Percentiles rank a stretch among this genome's conserved stretches.
Conservation (phyloP, 2,888 invertebrate species). For the Tanytarsus gracilentus region DNA sequence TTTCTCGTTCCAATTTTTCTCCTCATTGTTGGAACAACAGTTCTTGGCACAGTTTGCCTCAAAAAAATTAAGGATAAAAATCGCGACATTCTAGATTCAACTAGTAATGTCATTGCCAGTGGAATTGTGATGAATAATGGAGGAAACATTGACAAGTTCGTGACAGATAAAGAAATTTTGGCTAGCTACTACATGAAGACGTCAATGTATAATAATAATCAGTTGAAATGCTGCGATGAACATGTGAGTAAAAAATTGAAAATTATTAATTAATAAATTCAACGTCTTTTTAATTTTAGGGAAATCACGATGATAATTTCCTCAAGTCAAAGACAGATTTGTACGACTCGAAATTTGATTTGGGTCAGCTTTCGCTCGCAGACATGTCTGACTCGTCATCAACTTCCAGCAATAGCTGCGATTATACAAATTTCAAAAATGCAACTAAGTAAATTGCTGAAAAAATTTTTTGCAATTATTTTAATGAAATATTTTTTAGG, state of each 20-base stretch:
- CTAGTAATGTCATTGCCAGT: slow-evolving; percentile 1
- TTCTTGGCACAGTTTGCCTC: slow-evolving; percentile 50
- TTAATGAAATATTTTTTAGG: neutral
- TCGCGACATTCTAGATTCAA: slow-evolving; percentile 32
- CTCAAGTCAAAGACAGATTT: slow-evolving; percentile 30
- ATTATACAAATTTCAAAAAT: slow-evolving; percentile 51
- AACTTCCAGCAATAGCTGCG: slow-evolving; percentile 46
- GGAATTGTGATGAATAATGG: slow-evolving; percentile 24
- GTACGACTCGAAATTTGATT: slow-evolving; percentile 40
- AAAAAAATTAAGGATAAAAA: slow-evolving; percentile 38
- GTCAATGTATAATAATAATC: neutral
- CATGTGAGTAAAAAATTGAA: slow-evolving; percentile 1
- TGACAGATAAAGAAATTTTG: slow-evolving; percentile 18
- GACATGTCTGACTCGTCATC: slow-evolving; percentile 45
- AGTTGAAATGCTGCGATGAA: slow-evolving; percentile 20
- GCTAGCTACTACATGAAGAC: slow-evolving; percentile 17
- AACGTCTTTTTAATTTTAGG: neutral
- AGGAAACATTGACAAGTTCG: slow-evolving; percentile 18
- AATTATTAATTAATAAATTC: neutral
- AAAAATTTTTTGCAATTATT: neutral
- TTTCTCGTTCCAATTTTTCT: slow-evolving; percentile 64
- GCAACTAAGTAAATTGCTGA: slow-evolving; percentile 45
- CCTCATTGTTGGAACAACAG: slow-evolving; percentile 55
- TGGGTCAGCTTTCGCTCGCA: slow-evolving; percentile 45
- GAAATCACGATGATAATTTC: slow-evolving; percentile 15